Conservation (phyloP, 2,797 vertebrate genomes). For the Halcyon smyrnensis region DNA sequence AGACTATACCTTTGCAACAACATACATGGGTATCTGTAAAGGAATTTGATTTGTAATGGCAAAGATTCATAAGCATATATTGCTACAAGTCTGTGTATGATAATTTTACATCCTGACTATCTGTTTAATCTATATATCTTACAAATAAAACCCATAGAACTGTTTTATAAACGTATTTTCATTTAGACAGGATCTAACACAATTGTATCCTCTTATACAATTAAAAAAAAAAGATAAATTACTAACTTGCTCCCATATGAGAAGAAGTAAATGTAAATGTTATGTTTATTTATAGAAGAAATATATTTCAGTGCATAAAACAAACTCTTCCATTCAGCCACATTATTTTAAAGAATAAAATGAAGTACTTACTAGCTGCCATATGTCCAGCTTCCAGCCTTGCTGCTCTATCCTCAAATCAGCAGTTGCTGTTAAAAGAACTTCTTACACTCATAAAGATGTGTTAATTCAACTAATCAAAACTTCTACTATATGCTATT, state of each 20-base stretch:
- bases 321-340: background rate
- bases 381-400: background rate
- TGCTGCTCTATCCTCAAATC: background rate
- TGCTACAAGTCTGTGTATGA: background rate
- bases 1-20: background rate
- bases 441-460: background rate
- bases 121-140: background rate
- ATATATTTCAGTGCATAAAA: background rate
- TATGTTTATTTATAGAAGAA: background rate
- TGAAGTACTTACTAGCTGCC: background rate
- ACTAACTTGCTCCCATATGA: background rate
- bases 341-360: background rate
- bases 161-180: background rate
- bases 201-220: background rate
- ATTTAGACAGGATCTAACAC: background rate
- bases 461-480: background rate
- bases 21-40: background rate
- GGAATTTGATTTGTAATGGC: background rate
- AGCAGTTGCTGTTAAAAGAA: background rate
- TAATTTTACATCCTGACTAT: background rate
- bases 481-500: background rate
- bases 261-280: background rate
- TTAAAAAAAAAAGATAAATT: background rate
- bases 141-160: background rate
- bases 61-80: background rate